Percentiles rank a stretch among this genome's conserved stretches.
Conservation (phyloP, 2,888 invertebrate species). For the Aporophyla lueneburgensis region DNA sequence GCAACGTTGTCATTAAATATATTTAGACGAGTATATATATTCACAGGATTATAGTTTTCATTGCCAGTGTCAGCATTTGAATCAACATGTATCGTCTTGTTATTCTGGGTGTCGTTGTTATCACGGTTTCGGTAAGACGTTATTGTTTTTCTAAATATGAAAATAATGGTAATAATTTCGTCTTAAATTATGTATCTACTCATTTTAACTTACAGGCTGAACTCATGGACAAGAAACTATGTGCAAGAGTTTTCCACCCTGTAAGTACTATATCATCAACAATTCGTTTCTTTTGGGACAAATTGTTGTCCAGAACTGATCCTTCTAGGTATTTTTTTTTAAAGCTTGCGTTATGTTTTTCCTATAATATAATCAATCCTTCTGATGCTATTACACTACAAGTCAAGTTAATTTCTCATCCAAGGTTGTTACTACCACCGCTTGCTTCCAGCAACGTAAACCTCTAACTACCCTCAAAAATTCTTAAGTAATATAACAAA, state of each 20-base stretch:
- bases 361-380: background rate
- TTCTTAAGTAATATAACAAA: too few species aligned
- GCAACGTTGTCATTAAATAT: slow-evolving; percentile 23
- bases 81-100: slow-evolving; percentile 57
- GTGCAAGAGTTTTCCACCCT: slow-evolving; percentile 19
- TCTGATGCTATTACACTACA: background rate
- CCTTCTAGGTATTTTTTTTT: background rate
- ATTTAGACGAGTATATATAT: slow-evolving; percentile 35
- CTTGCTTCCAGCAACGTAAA: background rate
- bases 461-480: background rate
- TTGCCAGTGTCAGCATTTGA: slow-evolving; percentile 3
- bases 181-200: background rate
- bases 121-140: slow-evolving; percentile 35
- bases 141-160: background rate
- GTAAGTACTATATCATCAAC: slow-evolving; percentile 29
- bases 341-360: too few species aligned
- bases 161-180: background rate
- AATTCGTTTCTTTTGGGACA: background rate
- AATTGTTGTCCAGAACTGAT: background rate
- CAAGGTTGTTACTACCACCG: background rate
- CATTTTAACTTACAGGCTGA: slow-evolving; percentile 26
- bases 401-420: background rate
- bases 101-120: slow-evolving; percentile 28
- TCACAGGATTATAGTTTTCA: background rate
- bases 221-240: background rate